phyloP scores from a whole-genome alignment of 2,113 vertebrate genomes.

The Lates calcarifer region DNA sequence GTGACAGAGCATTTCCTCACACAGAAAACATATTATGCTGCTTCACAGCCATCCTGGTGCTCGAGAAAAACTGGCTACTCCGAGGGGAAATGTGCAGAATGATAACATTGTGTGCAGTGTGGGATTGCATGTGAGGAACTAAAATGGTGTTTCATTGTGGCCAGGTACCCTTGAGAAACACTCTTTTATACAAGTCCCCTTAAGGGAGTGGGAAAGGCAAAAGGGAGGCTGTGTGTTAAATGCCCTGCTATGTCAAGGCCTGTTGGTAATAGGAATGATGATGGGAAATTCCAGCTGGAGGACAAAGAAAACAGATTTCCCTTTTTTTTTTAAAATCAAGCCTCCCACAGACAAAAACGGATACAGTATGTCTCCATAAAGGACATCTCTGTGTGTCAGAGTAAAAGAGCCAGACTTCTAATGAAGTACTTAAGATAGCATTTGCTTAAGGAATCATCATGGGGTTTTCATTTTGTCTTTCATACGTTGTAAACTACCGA shows the following conservation, averaged over 20 bases:
- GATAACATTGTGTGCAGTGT: slow-evolving; percentile 68
- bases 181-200: slow-evolving; percentile 45
- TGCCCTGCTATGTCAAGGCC: slow-evolving; percentile 48
- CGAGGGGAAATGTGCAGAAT: slow-evolving; percentile 56
- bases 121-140: slow-evolving; percentile 57
- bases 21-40: slow-evolving; percentile 33
- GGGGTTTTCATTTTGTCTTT: neutral
- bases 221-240: slow-evolving; percentile 49
- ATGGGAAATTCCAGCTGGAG: slow-evolving; percentile 52
- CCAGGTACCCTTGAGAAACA: slow-evolving; percentile 66
- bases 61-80: slow-evolving; percentile 41
- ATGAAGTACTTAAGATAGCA: neutral
- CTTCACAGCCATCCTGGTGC: slow-evolving; percentile 17
- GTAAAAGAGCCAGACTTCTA: neutral
- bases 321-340: slow-evolving; percentile 22
- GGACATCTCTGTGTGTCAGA: neutral
- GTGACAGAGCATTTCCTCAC: slow-evolving; percentile 38
- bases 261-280: slow-evolving; percentile 48
- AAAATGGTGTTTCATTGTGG: slow-evolving; percentile 68
- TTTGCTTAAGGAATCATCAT: slow-evolving; percentile 5
- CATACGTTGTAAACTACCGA: slow-evolving; percentile 9
- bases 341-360: neutral
- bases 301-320: slow-evolving; percentile 18
- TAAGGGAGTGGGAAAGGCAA: slow-evolving; percentile 40
- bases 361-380: neutral